These are phyloP conservation scores for Botia almorhae DNA, from an alignment of 2,797 vertebrate species.

Conservation along the genomic window DNA sequence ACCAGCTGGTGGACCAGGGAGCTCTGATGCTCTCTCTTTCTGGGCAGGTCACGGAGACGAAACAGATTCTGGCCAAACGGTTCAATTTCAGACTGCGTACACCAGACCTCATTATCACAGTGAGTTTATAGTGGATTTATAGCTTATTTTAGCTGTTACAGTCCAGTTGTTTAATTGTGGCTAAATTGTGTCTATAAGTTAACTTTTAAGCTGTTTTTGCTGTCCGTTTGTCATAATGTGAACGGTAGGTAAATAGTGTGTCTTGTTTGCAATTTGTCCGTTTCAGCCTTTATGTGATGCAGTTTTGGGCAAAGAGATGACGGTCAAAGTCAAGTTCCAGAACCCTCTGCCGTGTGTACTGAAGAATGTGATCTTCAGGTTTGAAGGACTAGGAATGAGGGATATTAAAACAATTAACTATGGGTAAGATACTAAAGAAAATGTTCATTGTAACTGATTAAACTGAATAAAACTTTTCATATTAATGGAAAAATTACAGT, in stretches of 20 bases:
- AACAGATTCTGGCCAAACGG: conserved; percentile 84
- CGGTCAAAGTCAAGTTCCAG: conserved; percentile 2
- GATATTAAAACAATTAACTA: conserved; percentile 78
- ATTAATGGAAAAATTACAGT: too few relatives aligned
- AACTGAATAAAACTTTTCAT: neutral
- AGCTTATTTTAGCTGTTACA: neutral
- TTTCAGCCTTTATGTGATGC: conserved; percentile 11
- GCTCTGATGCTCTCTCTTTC: conserved; percentile 86
- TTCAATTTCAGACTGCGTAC: conserved; percentile 87
- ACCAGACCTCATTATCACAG: conserved; percentile 83
- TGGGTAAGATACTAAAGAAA: conserved; percentile 74
- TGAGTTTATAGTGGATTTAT: conserved; percentile 59
- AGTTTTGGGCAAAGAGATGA: neutral
- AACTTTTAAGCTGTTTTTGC: too few relatives aligned
- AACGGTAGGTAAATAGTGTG: neutral
- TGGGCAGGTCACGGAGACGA: conserved; percentile 78
- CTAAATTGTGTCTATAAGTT: neutral
- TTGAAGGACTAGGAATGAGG: conserved; percentile 82
- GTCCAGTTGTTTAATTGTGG: too few relatives aligned
- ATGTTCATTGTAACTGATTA: neutral
- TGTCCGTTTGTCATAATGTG: neutral
- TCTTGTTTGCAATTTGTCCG: neutral
- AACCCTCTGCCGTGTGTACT: neutral
- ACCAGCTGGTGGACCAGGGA: conserved; percentile 86
- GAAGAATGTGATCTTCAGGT: neutral